Conservation (phyloP, 2,113 vertebrate species). For the Lichenostomus cassidix region DNA sequence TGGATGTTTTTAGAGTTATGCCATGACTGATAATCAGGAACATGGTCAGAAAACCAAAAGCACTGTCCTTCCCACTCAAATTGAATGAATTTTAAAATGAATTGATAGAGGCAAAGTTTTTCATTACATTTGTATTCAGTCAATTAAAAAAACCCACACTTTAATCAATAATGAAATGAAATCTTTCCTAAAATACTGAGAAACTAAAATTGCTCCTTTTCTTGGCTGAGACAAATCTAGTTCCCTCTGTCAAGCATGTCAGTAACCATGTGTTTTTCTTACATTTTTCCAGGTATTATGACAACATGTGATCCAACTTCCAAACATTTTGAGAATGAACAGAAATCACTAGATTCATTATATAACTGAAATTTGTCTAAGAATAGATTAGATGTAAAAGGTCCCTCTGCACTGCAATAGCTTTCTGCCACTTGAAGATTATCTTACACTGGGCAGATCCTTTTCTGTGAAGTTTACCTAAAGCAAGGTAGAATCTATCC, state of each 20-base stretch:
- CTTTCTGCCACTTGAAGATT: background rate
- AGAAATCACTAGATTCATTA: background rate
- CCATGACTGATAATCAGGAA: background rate
- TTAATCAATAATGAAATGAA: background rate
- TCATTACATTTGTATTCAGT: background rate
- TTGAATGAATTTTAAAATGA: background rate
- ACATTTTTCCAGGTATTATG: background rate
- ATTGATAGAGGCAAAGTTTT: background rate
- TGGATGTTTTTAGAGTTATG: background rate
- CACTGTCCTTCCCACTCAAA: background rate
- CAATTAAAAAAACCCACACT: fast-evolving
- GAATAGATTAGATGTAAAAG: background rate
- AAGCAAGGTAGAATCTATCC: background rate
- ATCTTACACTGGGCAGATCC: background rate
- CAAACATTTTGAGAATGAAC: background rate
- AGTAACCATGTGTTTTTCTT: background rate
- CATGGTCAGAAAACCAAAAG: background rate
- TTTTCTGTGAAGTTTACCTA: background rate
- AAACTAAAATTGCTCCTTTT: background rate
- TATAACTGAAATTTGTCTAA: background rate
- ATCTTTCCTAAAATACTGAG: background rate
- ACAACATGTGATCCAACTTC: background rate
- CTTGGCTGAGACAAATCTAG: background rate
- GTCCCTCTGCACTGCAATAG: background rate
- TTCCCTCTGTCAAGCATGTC: background rate